Evolutionary conservation across 1,140 invertebrate species (phyloP), one percentile per base, ranked within the genome.

Genomic region (Drosophila oshimai): DNA sequence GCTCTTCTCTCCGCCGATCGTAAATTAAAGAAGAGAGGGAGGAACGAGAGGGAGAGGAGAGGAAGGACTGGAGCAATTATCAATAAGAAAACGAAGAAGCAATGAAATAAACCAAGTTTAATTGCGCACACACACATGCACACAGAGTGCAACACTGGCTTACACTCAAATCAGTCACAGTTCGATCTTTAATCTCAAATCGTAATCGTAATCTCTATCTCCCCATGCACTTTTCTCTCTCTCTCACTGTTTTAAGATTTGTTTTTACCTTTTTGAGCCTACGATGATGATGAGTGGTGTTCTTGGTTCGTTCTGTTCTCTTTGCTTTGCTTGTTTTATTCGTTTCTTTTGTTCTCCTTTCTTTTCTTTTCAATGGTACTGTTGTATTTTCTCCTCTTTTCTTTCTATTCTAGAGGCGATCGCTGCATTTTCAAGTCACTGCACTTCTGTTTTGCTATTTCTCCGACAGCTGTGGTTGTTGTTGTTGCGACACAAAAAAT

Each of bases 401-500:
- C 6, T 24, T 46, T 69, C 20, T 61, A 9, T 44, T 55, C 17
- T 44, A 29, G 20, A 37, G 36, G 24, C 36, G 45, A 68, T 69
- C 55, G 51, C 49, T 51, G 62, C 45, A 39, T 65, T 31, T 34
- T 57, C 50, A 46, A 75, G 73, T 76, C 73, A 74, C 69, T 74
- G 75, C 75, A 79, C 75, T 79, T 74, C 80, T 80, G 37, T 79
- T 58, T 47, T 58, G 74, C 74, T 50, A 33, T 68, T 46, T 47
- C n/a, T 64, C 36, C 61, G 62, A 74, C 69, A 75, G 76, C 72
- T 80, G 41, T 80, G n/a, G n/a, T n/a, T n/a, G n/a, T n/a, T n/a
- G 76, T 67, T 62, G 58, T 58, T 60, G 53, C 60, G 51, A 57
- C 50, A 22, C 50, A 22, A 57, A 47, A 29, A 68, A 69, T 68